phyloP scores from a whole-genome alignment of 2,113 vertebrate species.

The Promerops cafer region DNA sequence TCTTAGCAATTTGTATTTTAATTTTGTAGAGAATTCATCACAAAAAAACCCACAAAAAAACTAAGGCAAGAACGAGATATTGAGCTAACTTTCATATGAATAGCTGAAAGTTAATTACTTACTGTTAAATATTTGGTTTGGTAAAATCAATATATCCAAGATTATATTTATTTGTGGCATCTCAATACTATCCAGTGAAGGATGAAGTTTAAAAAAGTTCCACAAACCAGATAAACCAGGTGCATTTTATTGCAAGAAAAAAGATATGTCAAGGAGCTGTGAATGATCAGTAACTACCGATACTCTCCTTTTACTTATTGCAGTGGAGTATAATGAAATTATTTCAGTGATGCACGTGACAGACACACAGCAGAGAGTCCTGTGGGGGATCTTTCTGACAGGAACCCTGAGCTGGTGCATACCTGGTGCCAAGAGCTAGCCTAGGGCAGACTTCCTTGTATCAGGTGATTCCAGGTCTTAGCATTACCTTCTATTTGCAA shows the following conservation, averaged over 20 bases:
- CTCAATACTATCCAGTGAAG: background rate
- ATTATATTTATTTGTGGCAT: background rate
- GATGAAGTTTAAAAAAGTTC: fast-evolving
- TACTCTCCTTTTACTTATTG: background rate
- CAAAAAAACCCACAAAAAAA: background rate
- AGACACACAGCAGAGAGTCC: background rate
- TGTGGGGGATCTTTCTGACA: background rate
- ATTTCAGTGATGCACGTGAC: fast-evolving
- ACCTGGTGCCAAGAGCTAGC: background rate
- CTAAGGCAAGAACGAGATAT: fast-evolving
- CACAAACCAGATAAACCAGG: background rate
- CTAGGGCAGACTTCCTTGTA: background rate
- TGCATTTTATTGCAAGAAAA: background rate
- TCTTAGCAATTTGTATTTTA: background rate
- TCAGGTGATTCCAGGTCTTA: background rate
- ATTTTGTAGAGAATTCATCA: background rate
- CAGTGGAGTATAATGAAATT: background rate
- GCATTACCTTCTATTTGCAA: background rate
- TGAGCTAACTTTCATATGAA: background rate
- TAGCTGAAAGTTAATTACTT: background rate
- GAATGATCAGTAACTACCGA: background rate
- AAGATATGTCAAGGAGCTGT: background rate
- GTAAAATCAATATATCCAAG: background rate
- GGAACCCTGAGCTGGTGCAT: background rate
- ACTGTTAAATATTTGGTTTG: background rate